Conservation (phyloP, 2,888 invertebrate genomes). For the Pollenia griseotomentosa region DNA sequence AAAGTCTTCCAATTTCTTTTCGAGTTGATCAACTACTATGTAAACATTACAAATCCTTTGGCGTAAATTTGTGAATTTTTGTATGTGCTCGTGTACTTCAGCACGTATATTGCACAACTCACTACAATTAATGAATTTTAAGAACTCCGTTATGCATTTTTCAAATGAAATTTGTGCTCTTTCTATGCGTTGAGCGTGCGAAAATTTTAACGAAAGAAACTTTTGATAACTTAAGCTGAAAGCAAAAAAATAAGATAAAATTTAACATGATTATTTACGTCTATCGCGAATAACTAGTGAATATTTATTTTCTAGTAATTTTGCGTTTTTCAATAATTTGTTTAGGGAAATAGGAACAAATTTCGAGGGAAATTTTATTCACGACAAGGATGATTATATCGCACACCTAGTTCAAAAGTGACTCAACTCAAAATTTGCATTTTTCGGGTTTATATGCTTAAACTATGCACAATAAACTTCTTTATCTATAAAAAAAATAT, state of each 20-base stretch:
- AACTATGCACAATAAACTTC: too few relatives aligned
- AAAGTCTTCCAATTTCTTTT: conserved; percentile 60
- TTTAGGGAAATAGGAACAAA: too few relatives aligned
- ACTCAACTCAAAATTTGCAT: too few relatives aligned
- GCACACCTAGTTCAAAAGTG: too few relatives aligned
- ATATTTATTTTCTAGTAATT: too few relatives aligned
- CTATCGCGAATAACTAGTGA: too few relatives aligned
- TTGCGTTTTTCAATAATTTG: background rate
- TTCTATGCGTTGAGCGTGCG: conserved; percentile 7
- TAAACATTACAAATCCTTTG: conserved; percentile 23
- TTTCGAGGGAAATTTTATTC: too few relatives aligned
- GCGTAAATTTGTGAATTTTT: conserved; percentile 64
- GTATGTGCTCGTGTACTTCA: conserved; percentile 46
- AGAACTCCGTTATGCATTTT: conserved; percentile 11
- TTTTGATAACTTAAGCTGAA: conserved; percentile 59
- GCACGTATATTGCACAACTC: conserved; percentile 3
- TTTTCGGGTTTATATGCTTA: too few relatives aligned
- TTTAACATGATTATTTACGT: background rate
- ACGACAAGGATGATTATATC: too few relatives aligned
- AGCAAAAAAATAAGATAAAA: background rate
- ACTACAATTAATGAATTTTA: background rate
- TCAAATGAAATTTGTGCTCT: conserved; percentile 31
- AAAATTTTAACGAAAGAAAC: background rate
- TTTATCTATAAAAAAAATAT: too few relatives aligned
- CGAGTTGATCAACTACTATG: conserved; percentile 45